A percentile compares a stretch with the other conserved stretches of the same genome.
These are phyloP conservation scores for Ectobius pallidus DNA, from an alignment of 2,888 invertebrate species.

Conservation along the genomic window DNA sequence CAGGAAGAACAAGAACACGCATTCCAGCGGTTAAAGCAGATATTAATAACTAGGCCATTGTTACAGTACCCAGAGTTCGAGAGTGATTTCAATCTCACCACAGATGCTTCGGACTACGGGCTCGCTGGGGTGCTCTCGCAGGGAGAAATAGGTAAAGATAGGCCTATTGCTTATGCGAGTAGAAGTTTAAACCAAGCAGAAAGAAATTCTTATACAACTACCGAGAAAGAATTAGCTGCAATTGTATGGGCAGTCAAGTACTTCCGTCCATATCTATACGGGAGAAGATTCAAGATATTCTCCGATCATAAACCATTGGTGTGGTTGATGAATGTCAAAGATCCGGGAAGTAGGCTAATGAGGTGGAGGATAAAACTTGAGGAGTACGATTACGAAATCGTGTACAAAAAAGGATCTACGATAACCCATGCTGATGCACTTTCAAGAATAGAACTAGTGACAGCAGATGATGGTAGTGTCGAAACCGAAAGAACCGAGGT, in stretches of 20 bases:
- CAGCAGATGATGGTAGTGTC: too few species aligned
- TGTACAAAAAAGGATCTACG: conserved; percentile 44
- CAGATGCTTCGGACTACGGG: too few species aligned
- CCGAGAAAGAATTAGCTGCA: conserved; percentile 51
- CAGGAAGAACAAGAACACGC: conserved; percentile 13
- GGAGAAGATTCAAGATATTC: conserved; percentile 50
- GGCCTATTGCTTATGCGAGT: conserved; percentile 7
- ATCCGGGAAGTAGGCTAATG: conserved; percentile 46
- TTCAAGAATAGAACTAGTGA: too few species aligned
- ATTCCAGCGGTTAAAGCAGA: conserved; percentile 6
- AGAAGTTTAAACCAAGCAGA: too few species aligned
- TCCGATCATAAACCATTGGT: conserved; percentile 51
- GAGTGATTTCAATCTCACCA: too few species aligned
- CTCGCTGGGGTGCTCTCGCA: conserved; percentile 40
- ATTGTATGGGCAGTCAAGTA: conserved; percentile 51
- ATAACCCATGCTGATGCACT: not conserved
- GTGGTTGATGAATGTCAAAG: conserved; percentile 46
- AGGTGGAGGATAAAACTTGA: conserved; percentile 48
- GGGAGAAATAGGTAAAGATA: conserved; percentile 24
- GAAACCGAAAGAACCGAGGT: not conserved
- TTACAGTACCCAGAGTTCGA: conserved; percentile 40
- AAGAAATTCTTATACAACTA: too few species aligned
- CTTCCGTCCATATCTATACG: conserved; percentile 52
- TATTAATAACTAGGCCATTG: conserved; percentile 16
- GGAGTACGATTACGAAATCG: conserved; percentile 48